Percentiles rank a stretch among this genome's conserved stretches.
Conservation (phyloP, 2,797 vertebrate genomes). For the Nyctibius grandis region DNA sequence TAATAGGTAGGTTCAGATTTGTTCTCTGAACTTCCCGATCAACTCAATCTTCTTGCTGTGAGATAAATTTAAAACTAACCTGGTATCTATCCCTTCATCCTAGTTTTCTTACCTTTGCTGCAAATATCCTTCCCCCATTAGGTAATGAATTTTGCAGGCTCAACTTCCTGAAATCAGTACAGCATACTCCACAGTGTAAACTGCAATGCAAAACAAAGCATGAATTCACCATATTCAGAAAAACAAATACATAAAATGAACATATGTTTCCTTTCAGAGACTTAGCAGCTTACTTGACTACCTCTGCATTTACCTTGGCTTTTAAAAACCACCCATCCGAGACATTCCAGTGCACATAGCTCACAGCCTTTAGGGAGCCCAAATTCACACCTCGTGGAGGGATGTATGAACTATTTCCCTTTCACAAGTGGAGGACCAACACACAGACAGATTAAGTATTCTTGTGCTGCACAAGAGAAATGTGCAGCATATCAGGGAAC, state of each 20-base stretch:
- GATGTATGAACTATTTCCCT: background rate
- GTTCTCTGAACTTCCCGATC: background rate
- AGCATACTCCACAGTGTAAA: background rate
- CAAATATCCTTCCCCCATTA: background rate
- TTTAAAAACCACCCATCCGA: background rate
- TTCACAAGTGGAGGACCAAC: background rate
- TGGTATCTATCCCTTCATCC: background rate
- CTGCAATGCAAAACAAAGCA: conserved; percentile 1
- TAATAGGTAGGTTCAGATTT: background rate
- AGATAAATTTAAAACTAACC: background rate
- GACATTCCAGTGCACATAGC: background rate
- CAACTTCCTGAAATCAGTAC: background rate
- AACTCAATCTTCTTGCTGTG: background rate
- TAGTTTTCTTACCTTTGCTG: background rate
- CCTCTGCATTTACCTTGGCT: background rate
- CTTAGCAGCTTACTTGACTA: background rate
- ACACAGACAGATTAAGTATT: background rate
- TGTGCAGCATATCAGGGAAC: background rate
- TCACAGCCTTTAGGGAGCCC: background rate
- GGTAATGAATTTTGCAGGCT: background rate
- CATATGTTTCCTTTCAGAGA: background rate
- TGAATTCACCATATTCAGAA: background rate
- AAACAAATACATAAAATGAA: background rate
- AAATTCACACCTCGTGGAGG: background rate
- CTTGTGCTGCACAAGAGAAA: background rate